These are phyloP conservation scores for Euzophera pinguis DNA, from an alignment of 2,888 invertebrate genomes.

Conservation along the genomic window DNA sequence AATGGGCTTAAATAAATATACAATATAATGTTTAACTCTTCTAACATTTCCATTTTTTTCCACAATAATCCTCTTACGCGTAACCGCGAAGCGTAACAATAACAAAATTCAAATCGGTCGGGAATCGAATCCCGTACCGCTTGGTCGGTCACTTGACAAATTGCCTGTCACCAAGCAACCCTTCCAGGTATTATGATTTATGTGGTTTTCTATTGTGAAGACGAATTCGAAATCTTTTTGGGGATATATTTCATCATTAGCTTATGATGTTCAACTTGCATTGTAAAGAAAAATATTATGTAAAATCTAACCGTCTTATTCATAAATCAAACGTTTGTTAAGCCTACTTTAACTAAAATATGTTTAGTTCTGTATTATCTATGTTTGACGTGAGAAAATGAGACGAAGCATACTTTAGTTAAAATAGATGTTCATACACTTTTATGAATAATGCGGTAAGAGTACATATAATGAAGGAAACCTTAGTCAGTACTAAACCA, in stretches of 20 bases:
- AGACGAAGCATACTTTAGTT: too few relatives aligned
- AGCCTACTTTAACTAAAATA: too few relatives aligned
- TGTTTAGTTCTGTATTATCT: too few relatives aligned
- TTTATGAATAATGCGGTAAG: too few relatives aligned
- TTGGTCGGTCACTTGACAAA: constrained; percentile 69
- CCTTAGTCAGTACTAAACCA: too few relatives aligned
- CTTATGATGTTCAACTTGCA: not conserved
- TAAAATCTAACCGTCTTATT: too few relatives aligned
- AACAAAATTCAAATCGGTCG: constrained; percentile 58
- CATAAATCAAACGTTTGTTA: too few relatives aligned
- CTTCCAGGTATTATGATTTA: constrained; percentile 76
- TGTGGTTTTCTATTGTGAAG: constrained; percentile 31
- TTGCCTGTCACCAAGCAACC: constrained; percentile 63
- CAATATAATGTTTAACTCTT: not conserved
- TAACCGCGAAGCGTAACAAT: constrained; percentile 47
- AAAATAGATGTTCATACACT: too few relatives aligned
- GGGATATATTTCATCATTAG: constrained; percentile 8
- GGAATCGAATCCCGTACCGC: constrained; percentile 55
- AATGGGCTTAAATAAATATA: not conserved
- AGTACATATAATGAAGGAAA: too few relatives aligned
- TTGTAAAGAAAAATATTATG: too few relatives aligned
- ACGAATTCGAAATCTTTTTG: not conserved
- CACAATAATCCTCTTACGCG: constrained; percentile 26
- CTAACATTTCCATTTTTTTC: not conserved
- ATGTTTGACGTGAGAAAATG: too few relatives aligned